Conservation (phyloP, 2,113 vertebrate genomes). For the Grallaria varia region DNA sequence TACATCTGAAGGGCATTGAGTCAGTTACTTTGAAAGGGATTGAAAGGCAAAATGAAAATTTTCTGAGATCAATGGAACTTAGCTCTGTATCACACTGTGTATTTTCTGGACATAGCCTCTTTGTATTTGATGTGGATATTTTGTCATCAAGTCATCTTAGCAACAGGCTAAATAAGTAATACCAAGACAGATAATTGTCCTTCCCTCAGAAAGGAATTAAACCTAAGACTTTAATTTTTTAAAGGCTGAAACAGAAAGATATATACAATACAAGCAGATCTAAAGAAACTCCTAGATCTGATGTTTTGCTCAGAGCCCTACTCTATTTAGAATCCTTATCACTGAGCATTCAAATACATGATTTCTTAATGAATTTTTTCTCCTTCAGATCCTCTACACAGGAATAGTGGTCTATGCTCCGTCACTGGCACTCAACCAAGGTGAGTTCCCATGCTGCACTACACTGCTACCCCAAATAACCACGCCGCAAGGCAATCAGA, state of each 20-base stretch:
- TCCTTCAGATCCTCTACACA: constrained; percentile 80
- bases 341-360: neutral
- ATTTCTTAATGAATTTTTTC: neutral
- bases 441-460: constrained; percentile 57
- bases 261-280: neutral
- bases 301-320: neutral
- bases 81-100: neutral
- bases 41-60: neutral
- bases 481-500: neutral
- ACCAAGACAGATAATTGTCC: neutral
- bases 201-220: neutral
- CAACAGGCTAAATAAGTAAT: neutral
- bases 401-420: constrained; percentile 85
- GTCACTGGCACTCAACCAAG: constrained; percentile 87
- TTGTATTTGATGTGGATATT: neutral
- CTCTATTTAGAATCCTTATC: neutral
- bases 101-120: neutral
- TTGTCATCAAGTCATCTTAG: neutral
- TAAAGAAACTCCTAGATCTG: neutral
- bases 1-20: fast-evolving
- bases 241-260: neutral
- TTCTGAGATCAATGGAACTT: neutral
- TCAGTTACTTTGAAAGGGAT: neutral
- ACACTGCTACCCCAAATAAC: neutral
- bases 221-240: neutral